These are phyloP conservation scores for Agapetus fuscipes DNA, from an alignment of 2,888 invertebrate genomes.

Conservation along the genomic window DNA sequence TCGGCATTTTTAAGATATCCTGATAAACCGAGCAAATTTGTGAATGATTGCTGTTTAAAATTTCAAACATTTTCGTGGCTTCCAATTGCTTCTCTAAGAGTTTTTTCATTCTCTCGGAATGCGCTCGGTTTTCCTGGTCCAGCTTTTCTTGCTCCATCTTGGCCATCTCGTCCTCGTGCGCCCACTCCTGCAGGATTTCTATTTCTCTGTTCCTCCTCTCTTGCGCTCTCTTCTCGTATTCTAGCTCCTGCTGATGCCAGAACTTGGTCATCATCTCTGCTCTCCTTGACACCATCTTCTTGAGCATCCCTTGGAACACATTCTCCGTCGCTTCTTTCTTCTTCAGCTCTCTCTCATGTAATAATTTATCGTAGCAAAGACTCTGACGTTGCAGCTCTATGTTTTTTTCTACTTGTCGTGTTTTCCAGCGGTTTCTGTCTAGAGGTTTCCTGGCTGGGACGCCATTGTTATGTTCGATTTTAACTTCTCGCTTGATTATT, in stretches of 20 bases:
- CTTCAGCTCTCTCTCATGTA: conserved; percentile 15
- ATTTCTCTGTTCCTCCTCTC: conserved; percentile 24
- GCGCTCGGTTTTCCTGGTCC: conserved; percentile 44
- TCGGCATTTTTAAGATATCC: conserved; percentile 40
- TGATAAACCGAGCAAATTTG: conserved; percentile 47
- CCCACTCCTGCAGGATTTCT: conserved; percentile 28
- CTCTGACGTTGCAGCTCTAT: conserved; percentile 8
- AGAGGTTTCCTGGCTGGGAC: conserved; percentile 2
- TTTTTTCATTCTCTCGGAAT: conserved; percentile 40
- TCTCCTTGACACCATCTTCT: conserved; percentile 33
- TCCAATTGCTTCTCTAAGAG: conserved; percentile 43
- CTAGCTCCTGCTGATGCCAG: conserved; percentile 33
- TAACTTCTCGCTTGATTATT: not conserved
- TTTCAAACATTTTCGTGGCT: conserved; percentile 39
- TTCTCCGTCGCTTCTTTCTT: conserved; percentile 12
- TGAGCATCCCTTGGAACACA: conserved; percentile 32
- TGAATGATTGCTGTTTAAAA: conserved; percentile 46
- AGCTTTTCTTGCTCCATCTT: conserved; percentile 37
- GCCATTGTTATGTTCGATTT: conserved; percentile 1
- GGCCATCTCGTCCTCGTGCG: conserved; percentile 32
- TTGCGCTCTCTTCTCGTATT: conserved; percentile 26
- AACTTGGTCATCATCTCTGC: conserved; percentile 31
- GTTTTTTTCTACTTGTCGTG: conserved; percentile 24
- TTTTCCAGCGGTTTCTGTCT: conserved; percentile 22
- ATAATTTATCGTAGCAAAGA: conserved; percentile 9